Evolutionary conservation across 30 jellyfish, hydroid and myxozoan genomes (phyloP), one percentile per base, ranked within the genome.

Genomic region (Hydractinia symbiolongicarpus): DNA sequence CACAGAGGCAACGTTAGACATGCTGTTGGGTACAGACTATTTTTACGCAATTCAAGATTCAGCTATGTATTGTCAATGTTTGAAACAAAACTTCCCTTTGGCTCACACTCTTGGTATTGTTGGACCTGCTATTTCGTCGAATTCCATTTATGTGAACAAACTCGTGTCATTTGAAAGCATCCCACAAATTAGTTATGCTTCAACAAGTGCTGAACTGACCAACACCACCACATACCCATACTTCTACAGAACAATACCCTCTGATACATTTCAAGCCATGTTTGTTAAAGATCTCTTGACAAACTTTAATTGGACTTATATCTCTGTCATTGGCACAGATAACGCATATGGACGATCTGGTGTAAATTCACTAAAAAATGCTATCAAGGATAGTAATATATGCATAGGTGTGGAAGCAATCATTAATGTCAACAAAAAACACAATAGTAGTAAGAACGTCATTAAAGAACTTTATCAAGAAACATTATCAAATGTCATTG

Each of bases 321-420:
- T 79, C 0, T 79, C 83, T 50, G 52, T 66, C 70, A 44, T 79
- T 49, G 87, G 71, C 30, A 14, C 87, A 50, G 87, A 79, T 68
- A 54, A 54, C 66, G 82, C 56, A 30, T 79, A 79, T 67, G 87
- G 87, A 62, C 50, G 87, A 61, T n/a, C 66, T 40, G 87, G 87
- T n/a, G 66, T 51, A 3, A 84, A 52, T 53, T 49, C 52, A 4
- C 66, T 79, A 84, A 50, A 40, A 14, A 16, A 79, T 9, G 83
- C 30, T 14, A 61, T 79, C 10, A 55, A n/a, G 3, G 60, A 54
- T 14, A 53, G 52, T 55, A 53, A 55, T 6, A 77, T 77, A 40
- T 55, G 85, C 49, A n/a, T 77, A 30, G 66, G 79, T 53, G 51
- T 10, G 19, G 40, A 30, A 6, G 54, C 30, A 54, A 5, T 60